Evolutionary conservation across 2,113 vertebrate genomes (phyloP), one percentile per base, ranked within the genome.

Genomic region (Oryzias curvinotus): DNA sequence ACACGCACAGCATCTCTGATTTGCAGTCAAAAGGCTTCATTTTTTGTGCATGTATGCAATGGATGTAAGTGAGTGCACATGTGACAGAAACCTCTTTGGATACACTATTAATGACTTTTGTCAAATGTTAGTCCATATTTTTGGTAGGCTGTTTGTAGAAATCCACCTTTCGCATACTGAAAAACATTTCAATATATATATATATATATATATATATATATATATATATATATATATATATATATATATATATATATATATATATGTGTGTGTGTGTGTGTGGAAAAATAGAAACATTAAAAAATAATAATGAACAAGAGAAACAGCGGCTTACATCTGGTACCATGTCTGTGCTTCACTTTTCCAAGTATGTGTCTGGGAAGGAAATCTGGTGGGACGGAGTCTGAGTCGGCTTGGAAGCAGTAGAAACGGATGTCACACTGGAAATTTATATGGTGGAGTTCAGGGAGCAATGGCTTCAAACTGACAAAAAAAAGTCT

Each of bases 401-500:
- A 75, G 86, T 51, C 65, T 45, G 54, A 52, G 80, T 85, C 83
- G 89, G 87, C 86, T 89, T 90, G 89, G 88, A 90, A 83, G 83
- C 82, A 73, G 82, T 86, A 89, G 83, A 87, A 88, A 88, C 81
- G 80, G 83, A 87, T 81, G 88, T 90, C 87, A 85, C 83, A 53
- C 75, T 81, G 73, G 75, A 88, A 88, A 91, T 89, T 88, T 89
- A 87, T 87, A 80, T 65, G 59, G 62, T 76, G 83, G 41, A 67
- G 83, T 89, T 87, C 80, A 85, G 82, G 80, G 81, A 88, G 82
- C 85, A 89, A 57, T 66, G 79, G 86, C 85, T 80, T 78, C 89
- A 89, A 91, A 91, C 89, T 89, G 84, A 87, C 85, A 76, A 89
- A 80, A 83, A 80, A 83, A 80, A 87, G 79, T 83, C 83, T 84